Evolutionary conservation across 2,797 vertebrate genomes (phyloP).

Genomic region (Anomalospiza imberbis): DNA sequence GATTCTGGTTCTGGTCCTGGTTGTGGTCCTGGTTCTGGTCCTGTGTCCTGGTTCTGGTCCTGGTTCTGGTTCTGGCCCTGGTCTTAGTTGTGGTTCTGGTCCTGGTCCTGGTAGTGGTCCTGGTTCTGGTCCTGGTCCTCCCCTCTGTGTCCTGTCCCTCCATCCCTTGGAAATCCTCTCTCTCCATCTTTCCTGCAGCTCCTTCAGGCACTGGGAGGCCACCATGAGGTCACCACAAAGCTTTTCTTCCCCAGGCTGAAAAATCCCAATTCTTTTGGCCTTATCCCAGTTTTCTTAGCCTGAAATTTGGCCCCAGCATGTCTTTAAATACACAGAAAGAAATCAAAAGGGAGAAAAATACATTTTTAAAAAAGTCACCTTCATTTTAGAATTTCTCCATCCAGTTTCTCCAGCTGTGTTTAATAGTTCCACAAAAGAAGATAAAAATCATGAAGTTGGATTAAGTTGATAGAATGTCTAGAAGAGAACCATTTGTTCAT

Average conservation of each 20-base stretch:
- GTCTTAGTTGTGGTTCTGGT: neutral
- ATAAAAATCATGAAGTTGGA: neutral
- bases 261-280: neutral
- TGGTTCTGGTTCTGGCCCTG: accelerated
- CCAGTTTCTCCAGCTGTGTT: neutral
- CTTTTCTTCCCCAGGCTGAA: neutral
- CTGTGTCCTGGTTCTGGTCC: accelerated
- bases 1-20: accelerated
- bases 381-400: neutral
- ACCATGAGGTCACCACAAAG: accelerated
- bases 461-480: neutral
- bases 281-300: neutral
- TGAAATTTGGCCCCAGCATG: neutral
- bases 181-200: neutral
- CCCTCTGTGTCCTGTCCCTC: neutral
- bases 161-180: neutral
- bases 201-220: neutral
- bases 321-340: neutral
- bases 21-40: accelerated
- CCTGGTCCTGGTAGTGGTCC: accelerated
- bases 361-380: neutral
- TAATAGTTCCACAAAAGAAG: neutral
- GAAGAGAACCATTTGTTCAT: neutral
- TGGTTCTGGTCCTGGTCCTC: accelerated
- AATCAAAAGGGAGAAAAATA: neutral